Evolutionary conservation across 2,113 vertebrate genomes (phyloP), one percentile per base, ranked within the genome.

Genomic region (Marcusenius ussheri): DNA sequence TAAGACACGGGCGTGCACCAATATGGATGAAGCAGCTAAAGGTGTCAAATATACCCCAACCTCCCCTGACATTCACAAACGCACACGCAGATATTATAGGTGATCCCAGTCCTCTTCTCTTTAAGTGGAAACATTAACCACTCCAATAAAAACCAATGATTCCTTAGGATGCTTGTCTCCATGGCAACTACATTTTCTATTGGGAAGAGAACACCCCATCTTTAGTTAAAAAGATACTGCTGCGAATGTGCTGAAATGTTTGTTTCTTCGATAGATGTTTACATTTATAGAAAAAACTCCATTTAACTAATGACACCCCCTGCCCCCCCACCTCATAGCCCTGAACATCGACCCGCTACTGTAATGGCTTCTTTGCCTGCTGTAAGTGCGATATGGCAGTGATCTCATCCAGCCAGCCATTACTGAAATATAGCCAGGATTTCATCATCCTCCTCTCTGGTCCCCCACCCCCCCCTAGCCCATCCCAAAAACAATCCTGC

Each of bases 361-460:
- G 90, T 92, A 92, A 92, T 90, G 56, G 83, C 90, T 86, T 27
- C 42, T 83, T 62, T 31, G 62, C 27, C n/a, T 47, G 70, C 47
- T 19, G 70, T 21, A 70, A 53, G 58, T 21, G 42, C 9, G 89
- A 87, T 90, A 89, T 47, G 87, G 84, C 51, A 89, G 90, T 93
- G 92, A 93, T 91, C 90, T 93, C 93, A 93, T 91, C n/a, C 47
- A 51, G 62, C 49, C 47, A 49, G 88, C 56, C 56, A 85, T 93
- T 93, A 89, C 93, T 93, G 91, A 92, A 93, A 92, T 92, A 86
- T 88, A 58, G 88, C 91, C 91, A 92, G 90, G 91, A 92, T 93
- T 93, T 93, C 91, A 91, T 93, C 92, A 92, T 91, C 70, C 56
- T 62, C 47, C 80, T 56, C 62, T 42, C 46, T 74, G 74, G 31